phyloP scores from a whole-genome alignment of 2,888 invertebrate genomes.

The Elmis aenea region DNA sequence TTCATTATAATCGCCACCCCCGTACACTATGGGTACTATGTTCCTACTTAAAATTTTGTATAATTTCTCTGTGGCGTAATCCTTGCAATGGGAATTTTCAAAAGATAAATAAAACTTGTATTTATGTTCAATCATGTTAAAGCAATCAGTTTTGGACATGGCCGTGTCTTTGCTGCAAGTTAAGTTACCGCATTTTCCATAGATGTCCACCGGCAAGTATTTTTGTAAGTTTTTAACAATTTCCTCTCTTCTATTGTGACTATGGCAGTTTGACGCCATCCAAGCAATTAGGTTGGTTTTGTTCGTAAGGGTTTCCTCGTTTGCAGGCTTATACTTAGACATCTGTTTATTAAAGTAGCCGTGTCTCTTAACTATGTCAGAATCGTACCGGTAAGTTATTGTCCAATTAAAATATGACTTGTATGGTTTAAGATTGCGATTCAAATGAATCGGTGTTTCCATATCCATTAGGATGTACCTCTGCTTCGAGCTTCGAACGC shows the following conservation, averaged over 20 bases:
- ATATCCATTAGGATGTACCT: constrained; percentile 49
- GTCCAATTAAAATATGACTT: constrained; percentile 53
- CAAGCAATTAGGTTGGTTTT: constrained; percentile 53
- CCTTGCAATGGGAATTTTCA: constrained; percentile 65
- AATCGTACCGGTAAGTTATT: constrained; percentile 51
- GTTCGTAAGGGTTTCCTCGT: constrained; percentile 17
- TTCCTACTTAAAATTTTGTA: constrained; percentile 54
- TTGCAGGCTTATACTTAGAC: constrained; percentile 26
- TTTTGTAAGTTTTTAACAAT: constrained; percentile 50
- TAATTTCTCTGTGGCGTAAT: constrained; percentile 62
- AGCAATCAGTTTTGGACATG: constrained; percentile 34
- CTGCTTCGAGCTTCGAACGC: constrained; percentile 42
- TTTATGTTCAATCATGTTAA: constrained; percentile 47
- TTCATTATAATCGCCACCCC: constrained; percentile 56
- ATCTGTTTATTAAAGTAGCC: constrained; percentile 21
- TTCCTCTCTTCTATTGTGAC: constrained; percentile 45
- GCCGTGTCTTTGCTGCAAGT: constrained; percentile 31
- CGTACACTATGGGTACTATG: constrained; percentile 63
- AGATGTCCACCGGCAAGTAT: constrained; percentile 58
- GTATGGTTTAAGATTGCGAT: constrained; percentile 25
- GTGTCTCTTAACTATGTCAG: constrained; percentile 44
- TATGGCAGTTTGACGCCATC: constrained; percentile 54
- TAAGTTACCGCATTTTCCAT: constrained; percentile 54
- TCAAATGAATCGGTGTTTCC: constrained; percentile 45
- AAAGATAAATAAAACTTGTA: constrained; percentile 70